A percentile compares a stretch with the other conserved stretches of the same genome.
phyloP scores from a whole-genome alignment of 2,113 vertebrate genomes.

The Phodopus roborovskii region DNA sequence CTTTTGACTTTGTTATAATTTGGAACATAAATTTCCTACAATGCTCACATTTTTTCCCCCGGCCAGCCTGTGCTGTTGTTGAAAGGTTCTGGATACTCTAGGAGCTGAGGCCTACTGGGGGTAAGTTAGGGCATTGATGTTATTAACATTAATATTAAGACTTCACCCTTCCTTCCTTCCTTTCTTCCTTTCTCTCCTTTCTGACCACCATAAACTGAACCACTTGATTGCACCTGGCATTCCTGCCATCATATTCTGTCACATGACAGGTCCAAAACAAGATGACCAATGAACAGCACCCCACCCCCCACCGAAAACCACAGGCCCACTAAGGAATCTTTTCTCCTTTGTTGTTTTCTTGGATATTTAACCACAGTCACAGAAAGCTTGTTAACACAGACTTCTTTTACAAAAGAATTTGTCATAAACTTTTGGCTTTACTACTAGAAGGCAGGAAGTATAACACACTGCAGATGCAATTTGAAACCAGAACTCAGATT shows the following conservation, averaged over 20 bases:
- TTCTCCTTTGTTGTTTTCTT: background rate
- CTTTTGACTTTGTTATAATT: background rate
- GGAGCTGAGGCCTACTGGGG: background rate
- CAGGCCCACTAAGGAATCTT: background rate
- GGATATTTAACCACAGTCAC: background rate
- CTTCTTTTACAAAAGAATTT: slow-evolving; percentile 1
- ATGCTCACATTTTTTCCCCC: no score
- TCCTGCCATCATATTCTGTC: background rate
- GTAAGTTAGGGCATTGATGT: background rate
- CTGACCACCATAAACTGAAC: background rate
- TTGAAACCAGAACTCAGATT: background rate
- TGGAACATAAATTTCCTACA: background rate
- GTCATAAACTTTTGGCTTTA: background rate
- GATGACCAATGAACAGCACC: background rate
- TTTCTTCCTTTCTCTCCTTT: background rate
- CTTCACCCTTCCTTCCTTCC: background rate
- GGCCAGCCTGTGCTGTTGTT: background rate
- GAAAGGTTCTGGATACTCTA: background rate
- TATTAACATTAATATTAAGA: no score
- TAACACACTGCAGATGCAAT: background rate
- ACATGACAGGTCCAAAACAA: background rate
- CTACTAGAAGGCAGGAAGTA: background rate
- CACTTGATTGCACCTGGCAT: background rate
- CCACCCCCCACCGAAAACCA: background rate
- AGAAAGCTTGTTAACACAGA: background rate